Conservation (phyloP, 2,888 invertebrate species). For the Habrosyne pyritoides region DNA sequence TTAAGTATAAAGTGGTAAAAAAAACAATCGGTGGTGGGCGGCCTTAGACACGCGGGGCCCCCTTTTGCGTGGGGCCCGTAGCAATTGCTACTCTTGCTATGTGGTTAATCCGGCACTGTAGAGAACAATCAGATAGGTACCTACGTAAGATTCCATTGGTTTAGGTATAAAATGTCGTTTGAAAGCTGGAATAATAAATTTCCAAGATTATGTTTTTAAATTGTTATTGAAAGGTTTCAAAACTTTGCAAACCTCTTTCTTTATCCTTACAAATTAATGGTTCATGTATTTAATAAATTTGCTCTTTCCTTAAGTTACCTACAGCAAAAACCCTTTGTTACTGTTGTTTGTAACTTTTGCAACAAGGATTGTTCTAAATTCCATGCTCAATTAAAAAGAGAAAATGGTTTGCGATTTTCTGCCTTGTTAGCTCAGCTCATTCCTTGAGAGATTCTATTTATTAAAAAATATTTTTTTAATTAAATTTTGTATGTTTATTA, state of each 20-base stretch:
- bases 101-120: too few species aligned
- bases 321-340: background rate
- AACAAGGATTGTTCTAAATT: slow-evolving; percentile 43
- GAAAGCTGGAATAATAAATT: too few species aligned
- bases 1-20: too few species aligned
- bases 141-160: too few species aligned
- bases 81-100: too few species aligned
- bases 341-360: slow-evolving; percentile 28
- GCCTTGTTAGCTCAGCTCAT: slow-evolving; percentile 40
- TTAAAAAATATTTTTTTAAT: slow-evolving; percentile 6
- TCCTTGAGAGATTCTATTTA: slow-evolving; percentile 13
- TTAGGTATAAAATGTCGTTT: too few species aligned
- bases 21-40: too few species aligned
- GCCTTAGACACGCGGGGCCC: too few species aligned
- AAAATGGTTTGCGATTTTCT: slow-evolving; percentile 41
- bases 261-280: background rate
- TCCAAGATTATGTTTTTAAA: background rate
- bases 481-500: too few species aligned
- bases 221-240: background rate
- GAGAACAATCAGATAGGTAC: too few species aligned
- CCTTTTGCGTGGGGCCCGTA: too few species aligned
- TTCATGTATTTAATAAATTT: background rate
- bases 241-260: background rate
- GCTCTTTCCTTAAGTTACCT: background rate
- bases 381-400: slow-evolving; percentile 53